Conservation (phyloP, 2,888 invertebrate genomes). For the Agrochola lota region DNA sequence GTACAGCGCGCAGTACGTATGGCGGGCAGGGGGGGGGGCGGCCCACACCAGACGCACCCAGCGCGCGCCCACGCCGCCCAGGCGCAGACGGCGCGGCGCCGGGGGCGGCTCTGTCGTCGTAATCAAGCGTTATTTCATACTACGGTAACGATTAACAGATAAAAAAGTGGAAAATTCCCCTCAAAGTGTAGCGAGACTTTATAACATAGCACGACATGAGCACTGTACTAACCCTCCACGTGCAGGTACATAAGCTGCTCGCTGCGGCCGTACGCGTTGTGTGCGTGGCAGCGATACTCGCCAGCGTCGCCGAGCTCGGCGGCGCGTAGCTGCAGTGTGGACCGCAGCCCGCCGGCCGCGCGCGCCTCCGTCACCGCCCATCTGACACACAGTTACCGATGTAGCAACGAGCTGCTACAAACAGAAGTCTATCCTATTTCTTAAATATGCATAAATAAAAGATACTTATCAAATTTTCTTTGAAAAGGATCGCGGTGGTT, state of each 20-base stretch:
- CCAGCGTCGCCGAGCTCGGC: slow-evolving; percentile 93
- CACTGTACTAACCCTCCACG: slow-evolving; percentile 90
- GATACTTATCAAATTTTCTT: neutral
- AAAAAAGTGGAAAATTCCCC: too few relatives aligned
- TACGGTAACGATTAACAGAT: neutral
- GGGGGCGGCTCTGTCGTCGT: slow-evolving; percentile 92
- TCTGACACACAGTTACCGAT: slow-evolving; percentile 63
- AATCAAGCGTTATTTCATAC: neutral
- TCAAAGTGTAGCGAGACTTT: neutral
- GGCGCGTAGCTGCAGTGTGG: slow-evolving; percentile 91
- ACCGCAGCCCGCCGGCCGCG: slow-evolving; percentile 92
- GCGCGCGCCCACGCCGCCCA: slow-evolving; percentile 91
- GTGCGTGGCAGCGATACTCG: slow-evolving; percentile 93
- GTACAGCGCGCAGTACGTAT: slow-evolving; percentile 73
- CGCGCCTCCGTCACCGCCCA: slow-evolving; percentile 92
- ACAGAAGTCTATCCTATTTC: neutral
- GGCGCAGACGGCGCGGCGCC: slow-evolving; percentile 90
- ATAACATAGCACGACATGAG: too few relatives aligned
- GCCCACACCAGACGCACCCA: slow-evolving; percentile 91
- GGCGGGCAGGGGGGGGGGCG: slow-evolving; percentile 66
- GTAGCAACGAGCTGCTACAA: neutral
- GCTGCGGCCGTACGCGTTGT: slow-evolving; percentile 92
- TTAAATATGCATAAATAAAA: neutral
- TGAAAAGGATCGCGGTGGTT: neutral
- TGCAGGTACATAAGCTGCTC: slow-evolving; percentile 92